Evolutionary conservation across 2,888 invertebrate species (phyloP).

Genomic region (Trachelus iudaicus): DNA sequence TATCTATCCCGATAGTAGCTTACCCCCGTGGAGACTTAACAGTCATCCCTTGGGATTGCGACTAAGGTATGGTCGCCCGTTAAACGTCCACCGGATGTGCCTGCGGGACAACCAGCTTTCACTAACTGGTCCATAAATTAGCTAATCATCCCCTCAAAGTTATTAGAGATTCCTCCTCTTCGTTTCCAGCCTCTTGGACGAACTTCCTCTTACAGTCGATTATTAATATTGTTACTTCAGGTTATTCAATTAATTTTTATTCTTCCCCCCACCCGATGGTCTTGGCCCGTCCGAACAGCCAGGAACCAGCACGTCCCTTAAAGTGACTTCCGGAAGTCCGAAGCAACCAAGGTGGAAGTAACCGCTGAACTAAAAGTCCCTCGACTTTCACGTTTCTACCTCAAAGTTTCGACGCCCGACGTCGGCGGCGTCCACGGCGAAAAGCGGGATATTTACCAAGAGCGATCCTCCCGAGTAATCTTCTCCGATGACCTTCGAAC

Average conservation of each 20-base stretch:
- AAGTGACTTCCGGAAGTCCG: background rate
- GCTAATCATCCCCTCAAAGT: background rate
- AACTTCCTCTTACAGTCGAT: background rate
- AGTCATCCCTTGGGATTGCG: background rate
- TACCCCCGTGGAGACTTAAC: background rate
- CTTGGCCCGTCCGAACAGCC: background rate
- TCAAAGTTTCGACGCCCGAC: background rate
- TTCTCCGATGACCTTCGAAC: conserved; percentile 1
- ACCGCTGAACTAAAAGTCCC: background rate
- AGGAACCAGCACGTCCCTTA: background rate
- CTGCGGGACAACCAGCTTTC: background rate
- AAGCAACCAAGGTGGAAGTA: background rate
- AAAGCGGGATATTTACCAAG: background rate
- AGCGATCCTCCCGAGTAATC: background rate
- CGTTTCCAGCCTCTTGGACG: background rate
- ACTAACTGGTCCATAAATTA: background rate
- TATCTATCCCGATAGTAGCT: conserved; percentile 34
- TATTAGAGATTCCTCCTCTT: background rate
- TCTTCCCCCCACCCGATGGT: background rate
- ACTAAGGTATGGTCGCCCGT: background rate
- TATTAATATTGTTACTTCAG: too few relatives aligned
- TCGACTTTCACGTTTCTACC: background rate
- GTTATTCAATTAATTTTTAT: background rate
- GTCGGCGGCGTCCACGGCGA: background rate
- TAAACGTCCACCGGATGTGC: conserved; percentile 1